Evolutionary conservation across 1,140 invertebrate species (phyloP).

Genomic region (Neocloeon triangulifer): DNA sequence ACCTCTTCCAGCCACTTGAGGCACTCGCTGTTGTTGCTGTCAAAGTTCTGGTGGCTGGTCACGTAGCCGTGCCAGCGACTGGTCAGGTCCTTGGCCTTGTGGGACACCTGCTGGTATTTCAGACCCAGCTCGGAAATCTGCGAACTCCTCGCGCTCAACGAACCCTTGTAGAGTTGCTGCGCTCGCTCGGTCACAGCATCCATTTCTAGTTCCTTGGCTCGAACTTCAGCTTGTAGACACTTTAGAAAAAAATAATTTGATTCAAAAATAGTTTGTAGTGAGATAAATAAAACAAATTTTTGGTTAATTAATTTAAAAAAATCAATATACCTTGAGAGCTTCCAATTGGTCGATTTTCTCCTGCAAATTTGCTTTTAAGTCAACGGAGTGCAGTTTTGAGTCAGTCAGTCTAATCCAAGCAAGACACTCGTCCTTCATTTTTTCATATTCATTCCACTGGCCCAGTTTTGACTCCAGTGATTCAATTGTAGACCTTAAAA

Average conservation of each 20-base stretch:
- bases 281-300: constrained; percentile 1
- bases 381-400: constrained; percentile 64
- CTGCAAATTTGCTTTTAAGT: constrained; percentile 56
- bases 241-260: constrained; percentile 15
- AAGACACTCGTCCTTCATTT: constrained; percentile 59
- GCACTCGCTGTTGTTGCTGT: constrained; percentile 54
- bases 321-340: constrained; percentile 27
- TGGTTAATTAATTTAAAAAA: neutral
- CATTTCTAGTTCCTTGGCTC: constrained; percentile 78
- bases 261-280: neutral
- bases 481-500: constrained; percentile 38
- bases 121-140: constrained; percentile 69
- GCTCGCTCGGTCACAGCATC: constrained; percentile 78
- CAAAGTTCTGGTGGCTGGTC: constrained; percentile 68
- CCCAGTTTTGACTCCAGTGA: constrained; percentile 57
- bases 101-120: constrained; percentile 74
- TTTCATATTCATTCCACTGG: constrained; percentile 80
- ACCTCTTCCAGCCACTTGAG: constrained; percentile 66
- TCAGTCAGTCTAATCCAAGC: constrained; percentile 79
- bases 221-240: constrained; percentile 63
- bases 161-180: constrained; percentile 55
- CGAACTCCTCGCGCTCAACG: constrained; percentile 30
- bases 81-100: constrained; percentile 77
- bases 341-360: constrained; percentile 74
- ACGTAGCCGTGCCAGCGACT: constrained; percentile 83